phyloP scores from a whole-genome alignment of 2,888 invertebrate genomes.

The Hedya salicella region DNA sequence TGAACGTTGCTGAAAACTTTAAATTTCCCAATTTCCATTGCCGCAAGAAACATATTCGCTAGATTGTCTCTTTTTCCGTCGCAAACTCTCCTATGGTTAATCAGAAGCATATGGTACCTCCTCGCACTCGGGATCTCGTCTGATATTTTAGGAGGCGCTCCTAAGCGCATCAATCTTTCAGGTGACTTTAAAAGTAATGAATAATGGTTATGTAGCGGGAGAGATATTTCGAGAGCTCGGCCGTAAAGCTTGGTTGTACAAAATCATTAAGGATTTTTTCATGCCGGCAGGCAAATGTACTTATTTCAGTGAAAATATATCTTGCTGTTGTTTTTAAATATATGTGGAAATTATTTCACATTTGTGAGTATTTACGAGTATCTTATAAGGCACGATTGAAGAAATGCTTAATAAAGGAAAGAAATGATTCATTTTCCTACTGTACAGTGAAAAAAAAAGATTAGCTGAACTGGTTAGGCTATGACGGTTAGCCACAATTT shows the following conservation, averaged over 20 bases:
- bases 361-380: too few relatives aligned
- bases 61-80: slow-evolving; percentile 32
- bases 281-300: neutral
- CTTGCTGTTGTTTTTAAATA: neutral
- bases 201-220: slow-evolving; percentile 48
- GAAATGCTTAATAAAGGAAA: too few relatives aligned
- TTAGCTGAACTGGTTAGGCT: too few relatives aligned
- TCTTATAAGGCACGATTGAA: too few relatives aligned
- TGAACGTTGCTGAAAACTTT: slow-evolving; percentile 48
- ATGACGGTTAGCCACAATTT: too few relatives aligned
- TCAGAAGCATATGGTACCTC: slow-evolving; percentile 73
- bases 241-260: slow-evolving; percentile 33
- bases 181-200: slow-evolving; percentile 63
- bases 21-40: slow-evolving; percentile 50
- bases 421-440: too few relatives aligned
- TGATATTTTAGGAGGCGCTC: slow-evolving; percentile 73
- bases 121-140: slow-evolving; percentile 54
- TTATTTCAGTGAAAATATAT: neutral
- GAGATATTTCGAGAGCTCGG: slow-evolving; percentile 27
- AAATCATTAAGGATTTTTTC: slow-evolving; percentile 29
- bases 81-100: slow-evolving; percentile 54
- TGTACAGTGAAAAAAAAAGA: too few relatives aligned
- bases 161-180: slow-evolving; percentile 79
- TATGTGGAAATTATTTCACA: too few relatives aligned
- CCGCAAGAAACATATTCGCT: slow-evolving; percentile 58